Evolutionary conservation across 2,797 vertebrate species (phyloP), one percentile per base, ranked within the genome.

Genomic region (Pangasius sanitwongsei): DNA sequence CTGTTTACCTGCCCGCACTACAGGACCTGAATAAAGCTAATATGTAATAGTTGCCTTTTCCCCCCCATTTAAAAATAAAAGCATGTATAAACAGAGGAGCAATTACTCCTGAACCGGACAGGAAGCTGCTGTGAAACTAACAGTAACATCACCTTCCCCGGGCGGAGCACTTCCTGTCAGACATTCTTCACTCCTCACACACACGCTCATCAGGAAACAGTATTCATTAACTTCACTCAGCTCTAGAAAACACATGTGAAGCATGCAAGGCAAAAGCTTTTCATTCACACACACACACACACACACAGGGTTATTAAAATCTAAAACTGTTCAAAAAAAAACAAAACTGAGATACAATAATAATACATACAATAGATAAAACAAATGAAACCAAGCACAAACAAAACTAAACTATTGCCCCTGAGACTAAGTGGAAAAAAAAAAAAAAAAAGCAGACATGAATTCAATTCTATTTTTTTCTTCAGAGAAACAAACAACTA

Each of bases 121-220:
- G 92, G 92, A 92, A 93, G 87, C 63, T 65, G 77, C 84, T 87
- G 85, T 75, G 69, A 90, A 88, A 81, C 83, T 89, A 81, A 69
- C 78, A 6, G 90, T 91, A 90, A 90, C 90, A 91, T 92, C 88
- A 92, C 83, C 74, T 84, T 91, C 90, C 85, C 89, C 80, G 89
- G 90, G 90, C 87, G 91, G 92, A 88, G 87, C 85, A 89, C 89
- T 92, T 93, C 92, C 92, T 90, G 89, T 90, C 84, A 89, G 87
- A 90, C 92, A 92, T 92, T 92, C 92, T 91, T 92, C 87, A 90
- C 85, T 91, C 90, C 87, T 91, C 90, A 92, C 91, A 92, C 88
- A 91, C 87, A 91, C 86, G 74, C 89, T 89, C 87, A 6, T 80
- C 72, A 92, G 92, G 91, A 92, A 92, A 91, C 84, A 69, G 87